phyloP scores from a whole-genome alignment of 2,888 invertebrate species.

The Mermis nigrescens region DNA sequence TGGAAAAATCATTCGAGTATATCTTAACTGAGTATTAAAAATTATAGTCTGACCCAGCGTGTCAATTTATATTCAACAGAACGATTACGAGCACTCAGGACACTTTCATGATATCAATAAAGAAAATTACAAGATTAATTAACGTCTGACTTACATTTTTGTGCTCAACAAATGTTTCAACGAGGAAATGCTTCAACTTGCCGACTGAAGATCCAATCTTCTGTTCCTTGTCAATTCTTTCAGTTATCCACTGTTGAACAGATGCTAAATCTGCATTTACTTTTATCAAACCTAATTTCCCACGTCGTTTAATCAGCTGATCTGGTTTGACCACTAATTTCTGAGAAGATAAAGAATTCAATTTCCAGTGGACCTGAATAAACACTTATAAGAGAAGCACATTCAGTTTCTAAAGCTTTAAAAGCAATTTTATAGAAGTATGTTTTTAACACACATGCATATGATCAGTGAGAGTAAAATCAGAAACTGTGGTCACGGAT shows the following conservation, averaged over 20 bases:
- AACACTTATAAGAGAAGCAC: background rate
- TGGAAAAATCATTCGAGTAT: too few relatives aligned
- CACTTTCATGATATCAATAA: too few relatives aligned
- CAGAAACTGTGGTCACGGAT: too few relatives aligned
- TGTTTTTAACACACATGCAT: too few relatives aligned
- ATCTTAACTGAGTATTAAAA: too few relatives aligned
- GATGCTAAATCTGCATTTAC: conserved; percentile 63
- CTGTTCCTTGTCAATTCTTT: conserved; percentile 38
- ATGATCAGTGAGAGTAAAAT: too few relatives aligned
- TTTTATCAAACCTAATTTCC: conserved; percentile 85
- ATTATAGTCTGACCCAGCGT: too few relatives aligned
- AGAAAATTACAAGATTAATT: background rate
- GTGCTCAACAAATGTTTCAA: conserved; percentile 86
- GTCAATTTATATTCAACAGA: too few relatives aligned
- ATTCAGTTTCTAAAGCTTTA: background rate
- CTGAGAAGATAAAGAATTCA: conserved; percentile 36
- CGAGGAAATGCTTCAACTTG: conserved; percentile 73
- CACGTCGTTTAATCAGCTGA: conserved; percentile 89
- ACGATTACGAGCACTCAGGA: too few relatives aligned
- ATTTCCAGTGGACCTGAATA: too few relatives aligned
- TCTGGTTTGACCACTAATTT: conserved; percentile 94
- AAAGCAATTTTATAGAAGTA: too few relatives aligned
- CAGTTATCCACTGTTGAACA: conserved; percentile 64
- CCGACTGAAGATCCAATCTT: conserved; percentile 68
- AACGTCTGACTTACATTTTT: conserved; percentile 49